Conservation (phyloP, 2,797 vertebrate species). For the Melanotaenia parkinsoni region DNA sequence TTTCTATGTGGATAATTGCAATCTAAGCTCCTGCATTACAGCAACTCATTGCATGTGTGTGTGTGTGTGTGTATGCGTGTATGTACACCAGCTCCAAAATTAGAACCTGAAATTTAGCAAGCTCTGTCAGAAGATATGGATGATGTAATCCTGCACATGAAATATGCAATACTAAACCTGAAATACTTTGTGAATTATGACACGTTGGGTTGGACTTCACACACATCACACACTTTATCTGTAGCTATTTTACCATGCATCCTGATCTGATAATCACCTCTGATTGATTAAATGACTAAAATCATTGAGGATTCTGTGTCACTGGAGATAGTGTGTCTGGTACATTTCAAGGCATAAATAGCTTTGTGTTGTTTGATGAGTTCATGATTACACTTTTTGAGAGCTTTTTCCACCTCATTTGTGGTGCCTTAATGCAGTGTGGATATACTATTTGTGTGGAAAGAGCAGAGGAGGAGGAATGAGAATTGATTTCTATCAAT, state of each 20-base stretch:
- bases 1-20: conserved; percentile 62
- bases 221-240: neutral
- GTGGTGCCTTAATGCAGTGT: neutral
- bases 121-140: conserved; percentile 39
- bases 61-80: conserved; percentile 24
- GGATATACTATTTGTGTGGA: conserved; percentile 4
- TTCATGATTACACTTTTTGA: conserved; percentile 23
- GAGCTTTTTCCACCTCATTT: conserved; percentile 2
- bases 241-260: neutral
- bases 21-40: conserved; percentile 50
- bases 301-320: neutral
- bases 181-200: conserved; percentile 33
- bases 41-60: conserved; percentile 20
- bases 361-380: conserved; percentile 19
- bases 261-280: neutral
- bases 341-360: conserved; percentile 21
- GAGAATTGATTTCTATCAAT: conserved; percentile 61
- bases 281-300: neutral
- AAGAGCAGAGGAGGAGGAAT: conserved; percentile 11
- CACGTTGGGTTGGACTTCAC: conserved; percentile 11
- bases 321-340: conserved; percentile 5
- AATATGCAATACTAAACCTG: conserved; percentile 58
- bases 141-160: conserved; percentile 58
- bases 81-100: conserved; percentile 45
- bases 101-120: conserved; percentile 58